Evolutionary conservation across 2,888 invertebrate genomes (phyloP), one percentile per base, ranked within the genome.

Genomic region (Cacoxenus indagator): DNA sequence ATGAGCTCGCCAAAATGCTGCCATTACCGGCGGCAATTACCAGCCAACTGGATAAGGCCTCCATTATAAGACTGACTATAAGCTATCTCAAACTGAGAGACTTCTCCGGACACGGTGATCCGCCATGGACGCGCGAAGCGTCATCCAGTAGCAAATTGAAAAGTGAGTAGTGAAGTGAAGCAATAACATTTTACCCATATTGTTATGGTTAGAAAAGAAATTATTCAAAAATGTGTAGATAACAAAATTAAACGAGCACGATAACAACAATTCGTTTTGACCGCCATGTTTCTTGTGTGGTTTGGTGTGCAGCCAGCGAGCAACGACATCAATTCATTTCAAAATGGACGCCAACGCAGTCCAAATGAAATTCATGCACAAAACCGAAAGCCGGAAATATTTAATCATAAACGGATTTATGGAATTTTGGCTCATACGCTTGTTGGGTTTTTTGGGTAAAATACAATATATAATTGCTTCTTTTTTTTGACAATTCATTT

Each of bases 21-120:
- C 97, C 95, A 29, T 91, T 94, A 76, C 96, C 94, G 22, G 94
- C 96, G 37, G 96, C 96, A 85, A 96, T 96, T 87, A 96, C 96
- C 86, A 95, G 95, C 86, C 96, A 96, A 90, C 91, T 97, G 90
- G 96, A 97, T 89, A 97, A 97, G 90, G 97, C 97, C 73, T 96
- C 97, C 87, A 97, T 97, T 89, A 97, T 97, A 90, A 93, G 97
- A 89, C 93, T 97, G 88, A 97, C 97, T 86, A 97, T 97, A 89
- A 96, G 96, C 89, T 97, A 96, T 91, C 93, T 97, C 89, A 96
- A 96, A 90, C 91, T 97, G 87, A 91, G 96, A 78, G 96, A 98
- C 89, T 98, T 98, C 90, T 96, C 97, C 70, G 93, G 95, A 6
- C 96, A 97, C 88, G 98, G 98, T 0, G 97, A 98, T 85, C 98